A percentile compares a stretch with the other conserved stretches of the same genome.
These are phyloP conservation scores for Phyllotreta cruciferae DNA, from an alignment of 2,888 invertebrate species.

Conservation along the genomic window DNA sequence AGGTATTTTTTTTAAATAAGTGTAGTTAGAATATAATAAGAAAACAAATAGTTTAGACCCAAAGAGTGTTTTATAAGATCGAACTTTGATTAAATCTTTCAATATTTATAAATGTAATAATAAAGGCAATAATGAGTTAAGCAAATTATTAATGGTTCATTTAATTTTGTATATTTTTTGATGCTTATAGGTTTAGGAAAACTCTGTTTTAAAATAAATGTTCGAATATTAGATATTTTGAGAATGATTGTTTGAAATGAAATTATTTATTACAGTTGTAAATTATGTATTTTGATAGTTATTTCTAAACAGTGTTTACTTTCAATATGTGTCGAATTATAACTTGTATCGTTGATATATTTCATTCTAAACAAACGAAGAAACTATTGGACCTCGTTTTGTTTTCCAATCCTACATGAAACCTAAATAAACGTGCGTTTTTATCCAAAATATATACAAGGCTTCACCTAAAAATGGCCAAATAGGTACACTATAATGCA, in stretches of 20 bases:
- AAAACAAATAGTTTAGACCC: too few relatives aligned
- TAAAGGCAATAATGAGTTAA: too few relatives aligned
- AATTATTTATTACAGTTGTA: constrained; percentile 36
- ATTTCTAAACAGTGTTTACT: constrained; percentile 36
- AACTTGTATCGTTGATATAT: constrained; percentile 34
- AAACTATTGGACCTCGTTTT: constrained; percentile 12
- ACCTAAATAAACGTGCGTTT: constrained; percentile 13
- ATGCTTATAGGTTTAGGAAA: too few relatives aligned
- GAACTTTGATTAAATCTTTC: too few relatives aligned
- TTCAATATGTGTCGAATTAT: constrained; percentile 33
- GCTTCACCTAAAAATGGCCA: background rate
- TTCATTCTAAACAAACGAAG: constrained; percentile 34
- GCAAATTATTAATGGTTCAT: too few relatives aligned
- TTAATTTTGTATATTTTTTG: too few relatives aligned
- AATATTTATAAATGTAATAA: too few relatives aligned
- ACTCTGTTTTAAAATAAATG: constrained; percentile 3
- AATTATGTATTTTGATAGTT: constrained; percentile 35
- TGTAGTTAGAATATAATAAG: too few relatives aligned
- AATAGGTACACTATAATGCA: too few relatives aligned
- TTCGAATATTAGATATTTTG: constrained; percentile 23
- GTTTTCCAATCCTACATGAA: constrained; percentile 15
- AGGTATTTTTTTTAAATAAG: too few relatives aligned
- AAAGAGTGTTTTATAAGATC: too few relatives aligned
- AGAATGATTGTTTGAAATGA: constrained; percentile 33
- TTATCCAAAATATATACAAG: constrained; percentile 4